A percentile compares a stretch with the other conserved stretches of the same genome.
Conservation (phyloP, 2,888 invertebrate species). For the Cheilosia vernalis region DNA sequence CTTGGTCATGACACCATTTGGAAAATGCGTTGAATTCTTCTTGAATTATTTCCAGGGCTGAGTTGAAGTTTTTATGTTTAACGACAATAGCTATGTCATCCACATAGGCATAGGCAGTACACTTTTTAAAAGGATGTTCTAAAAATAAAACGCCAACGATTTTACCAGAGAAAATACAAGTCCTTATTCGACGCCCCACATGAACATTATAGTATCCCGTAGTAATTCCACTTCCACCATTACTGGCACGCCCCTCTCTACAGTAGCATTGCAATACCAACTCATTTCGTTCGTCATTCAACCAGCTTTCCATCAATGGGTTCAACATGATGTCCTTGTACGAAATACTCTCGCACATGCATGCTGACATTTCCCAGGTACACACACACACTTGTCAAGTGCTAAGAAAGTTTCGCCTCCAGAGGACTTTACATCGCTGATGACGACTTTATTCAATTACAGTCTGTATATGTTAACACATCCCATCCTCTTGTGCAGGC, state of each 20-base stretch:
- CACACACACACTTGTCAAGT: neutral
- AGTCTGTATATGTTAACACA: constrained; percentile 24
- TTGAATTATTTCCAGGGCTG: too few relatives aligned
- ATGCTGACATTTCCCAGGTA: constrained; percentile 13
- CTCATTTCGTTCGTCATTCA: neutral
- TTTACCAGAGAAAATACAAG: neutral
- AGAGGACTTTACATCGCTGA: constrained; percentile 32
- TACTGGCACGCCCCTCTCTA: constrained; percentile 65
- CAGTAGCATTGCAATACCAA: constrained; percentile 48
- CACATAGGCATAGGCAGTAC: too few relatives aligned
- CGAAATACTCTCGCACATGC: neutral
- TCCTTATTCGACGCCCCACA: constrained; percentile 13
- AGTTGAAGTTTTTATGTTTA: too few relatives aligned
- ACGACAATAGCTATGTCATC: too few relatives aligned
- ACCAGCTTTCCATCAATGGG: constrained; percentile 36
- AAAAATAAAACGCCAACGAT: neutral
- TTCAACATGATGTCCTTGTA: constrained; percentile 13
- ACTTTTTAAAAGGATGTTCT: too few relatives aligned
- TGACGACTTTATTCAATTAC: constrained; percentile 65
- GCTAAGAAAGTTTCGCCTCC: constrained; percentile 19
- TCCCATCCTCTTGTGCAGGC: constrained; percentile 10
- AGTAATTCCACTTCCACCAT: constrained; percentile 46
- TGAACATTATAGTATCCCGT: constrained; percentile 16
- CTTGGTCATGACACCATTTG: too few relatives aligned
- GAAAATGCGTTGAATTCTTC: too few relatives aligned